Conservation (phyloP, 2,113 vertebrate species). For the Pitta sordida region DNA sequence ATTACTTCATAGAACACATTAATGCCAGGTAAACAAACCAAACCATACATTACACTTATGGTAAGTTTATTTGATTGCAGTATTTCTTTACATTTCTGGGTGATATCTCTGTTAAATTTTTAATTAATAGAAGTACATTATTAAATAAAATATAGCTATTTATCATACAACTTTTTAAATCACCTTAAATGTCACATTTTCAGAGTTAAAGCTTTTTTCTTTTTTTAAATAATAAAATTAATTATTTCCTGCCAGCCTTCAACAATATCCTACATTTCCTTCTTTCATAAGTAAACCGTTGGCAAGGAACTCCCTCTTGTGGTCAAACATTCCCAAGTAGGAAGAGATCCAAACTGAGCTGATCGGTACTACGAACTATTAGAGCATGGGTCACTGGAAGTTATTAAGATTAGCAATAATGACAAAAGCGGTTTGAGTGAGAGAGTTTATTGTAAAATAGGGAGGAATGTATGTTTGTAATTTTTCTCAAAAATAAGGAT, state of each 20-base stretch:
- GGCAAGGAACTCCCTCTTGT: constrained; percentile 98
- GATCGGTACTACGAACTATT: constrained; percentile 44
- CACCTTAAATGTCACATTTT: background rate
- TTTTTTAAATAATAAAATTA: background rate
- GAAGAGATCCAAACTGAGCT: background rate
- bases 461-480: constrained; percentile 42
- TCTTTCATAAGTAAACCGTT: constrained; percentile 76
- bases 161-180: background rate
- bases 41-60: accelerated
- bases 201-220: background rate
- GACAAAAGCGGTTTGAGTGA: constrained; percentile 57
- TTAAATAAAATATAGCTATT: background rate
- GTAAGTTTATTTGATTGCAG: background rate
- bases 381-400: constrained; percentile 57
- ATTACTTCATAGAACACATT: background rate
- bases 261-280: background rate
- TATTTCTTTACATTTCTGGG: background rate
- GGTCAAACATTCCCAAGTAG: constrained; percentile 78
- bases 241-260: background rate
- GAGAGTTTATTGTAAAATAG: constrained; percentile 63
- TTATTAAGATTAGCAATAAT: constrained; percentile 62
- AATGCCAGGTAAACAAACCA: background rate
- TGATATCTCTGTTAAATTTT: background rate
- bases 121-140: background rate
- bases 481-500: constrained; percentile 44